phyloP scores from a whole-genome alignment of 2,888 invertebrate genomes.

The Lumbricus terrestris region DNA sequence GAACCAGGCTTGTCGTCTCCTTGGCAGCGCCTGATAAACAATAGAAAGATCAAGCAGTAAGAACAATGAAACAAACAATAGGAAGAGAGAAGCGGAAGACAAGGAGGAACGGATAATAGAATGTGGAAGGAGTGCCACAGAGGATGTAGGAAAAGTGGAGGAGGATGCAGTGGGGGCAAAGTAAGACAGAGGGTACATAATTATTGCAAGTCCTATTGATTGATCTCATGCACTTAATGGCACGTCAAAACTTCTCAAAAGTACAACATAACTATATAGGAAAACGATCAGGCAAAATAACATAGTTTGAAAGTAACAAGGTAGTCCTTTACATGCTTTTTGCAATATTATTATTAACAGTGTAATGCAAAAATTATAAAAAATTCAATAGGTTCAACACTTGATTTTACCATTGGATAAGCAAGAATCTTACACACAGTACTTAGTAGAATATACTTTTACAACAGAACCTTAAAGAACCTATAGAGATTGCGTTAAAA shows the following conservation, averaged over 20 bases:
- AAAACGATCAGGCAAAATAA: neutral
- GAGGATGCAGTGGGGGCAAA: neutral
- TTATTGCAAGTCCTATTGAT: neutral
- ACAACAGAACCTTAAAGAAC: neutral
- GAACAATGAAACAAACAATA: neutral
- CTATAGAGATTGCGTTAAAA: too few species aligned
- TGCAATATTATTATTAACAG: neutral
- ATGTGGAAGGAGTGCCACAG: neutral
- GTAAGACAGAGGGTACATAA: neutral
- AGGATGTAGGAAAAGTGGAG: neutral
- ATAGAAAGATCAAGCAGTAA: neutral
- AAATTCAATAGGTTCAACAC: neutral
- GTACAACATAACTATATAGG: neutral
- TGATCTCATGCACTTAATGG: neutral
- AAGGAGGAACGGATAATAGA: neutral
- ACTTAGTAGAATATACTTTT: neutral
- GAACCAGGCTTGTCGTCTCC: constrained; percentile 42
- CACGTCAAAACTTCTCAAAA: neutral
- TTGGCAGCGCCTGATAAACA: constrained; percentile 16
- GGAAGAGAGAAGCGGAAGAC: neutral
- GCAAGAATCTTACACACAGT: neutral
- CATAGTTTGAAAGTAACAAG: neutral
- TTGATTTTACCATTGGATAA: neutral
- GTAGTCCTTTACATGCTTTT: neutral
- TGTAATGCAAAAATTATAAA: neutral